Base-by-base conservation (phyloP, 37 sponge, comb jelly and placozoan genomes). In the Halisarca cf. caerulea region DNA sequence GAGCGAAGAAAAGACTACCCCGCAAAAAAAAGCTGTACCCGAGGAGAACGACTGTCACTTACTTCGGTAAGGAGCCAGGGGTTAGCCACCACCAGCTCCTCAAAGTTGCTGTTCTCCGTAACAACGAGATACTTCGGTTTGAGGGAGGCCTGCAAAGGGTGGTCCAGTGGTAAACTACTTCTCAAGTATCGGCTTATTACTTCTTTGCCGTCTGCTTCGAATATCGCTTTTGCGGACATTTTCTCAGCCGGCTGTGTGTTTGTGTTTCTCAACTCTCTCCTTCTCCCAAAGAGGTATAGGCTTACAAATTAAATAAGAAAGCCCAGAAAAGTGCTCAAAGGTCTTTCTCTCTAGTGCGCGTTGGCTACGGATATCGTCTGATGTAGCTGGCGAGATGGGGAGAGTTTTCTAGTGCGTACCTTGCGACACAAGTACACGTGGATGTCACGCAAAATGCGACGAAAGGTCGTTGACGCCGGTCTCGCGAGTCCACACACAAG, bases 211-310 rank as follows among this genome's bases (percentile, higher is more conserved):
- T 83, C 86, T 7, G 83, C 90, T 42, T 98, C 98, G 34, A 85
- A 51, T 4, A 98, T 85, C 0, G 96, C 92, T 79, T 95, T 96
- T 14, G 96, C 96, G 75, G 93, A 94, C 78, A 84, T 89, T 64
- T 18, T 28, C 5, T 8, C 64, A 15, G 57, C n/a, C n/a, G n/a
- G n/a, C n/a, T n/a, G 44, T 27, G 68, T 20, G 81, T n/a, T 55
- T 21, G 25, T n/a, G n/a, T n/a, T n/a, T n/a, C n/a, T n/a, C n/a
- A n/a, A 2, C 4, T 1, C 79, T 78, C 25, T 25, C 40, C 44
- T 41, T 47, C 15, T 45, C 3, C n/a, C n/a, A n/a, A n/a, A n/a
- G n/a, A n/a, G n/a, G n/a, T n/a, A n/a, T n/a, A n/a, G n/a, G n/a
- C n/a, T n/a, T n/a, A n/a, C n/a, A n/a, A n/a, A n/a, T n/a, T n/a